phyloP scores from a whole-genome alignment of 2,888 invertebrate genomes.

The Ichneumon xanthorius region DNA sequence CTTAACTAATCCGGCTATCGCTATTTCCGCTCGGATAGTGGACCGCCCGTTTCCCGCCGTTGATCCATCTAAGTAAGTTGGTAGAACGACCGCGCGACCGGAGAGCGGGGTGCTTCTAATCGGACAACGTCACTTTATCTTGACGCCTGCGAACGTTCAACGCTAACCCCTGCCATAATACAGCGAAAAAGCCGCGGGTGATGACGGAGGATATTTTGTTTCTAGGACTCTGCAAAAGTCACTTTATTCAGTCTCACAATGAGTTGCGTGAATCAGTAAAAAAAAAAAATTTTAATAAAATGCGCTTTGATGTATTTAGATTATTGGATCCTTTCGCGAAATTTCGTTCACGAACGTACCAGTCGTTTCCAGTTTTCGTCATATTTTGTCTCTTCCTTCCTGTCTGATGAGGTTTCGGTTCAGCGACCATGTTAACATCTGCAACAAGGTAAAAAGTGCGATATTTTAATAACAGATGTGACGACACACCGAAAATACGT shows the following conservation, averaged over 20 bases:
- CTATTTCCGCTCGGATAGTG: slow-evolving; percentile 68
- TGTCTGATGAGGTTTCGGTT: slow-evolving; percentile 91
- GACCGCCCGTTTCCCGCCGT: background rate
- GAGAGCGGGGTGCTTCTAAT: slow-evolving; percentile 12
- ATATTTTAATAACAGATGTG: background rate
- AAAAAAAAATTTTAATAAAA: no score
- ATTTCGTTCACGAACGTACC: slow-evolving; percentile 85
- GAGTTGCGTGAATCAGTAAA: no score
- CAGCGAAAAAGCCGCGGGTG: background rate
- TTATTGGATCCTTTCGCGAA: background rate
- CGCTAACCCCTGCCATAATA: background rate
- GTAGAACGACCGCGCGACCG: slow-evolving; percentile 17
- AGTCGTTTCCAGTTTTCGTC: slow-evolving; percentile 89
- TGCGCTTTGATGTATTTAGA: background rate
- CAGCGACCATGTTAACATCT: slow-evolving; percentile 92
- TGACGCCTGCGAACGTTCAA: background rate
- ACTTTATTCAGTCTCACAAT: no score
- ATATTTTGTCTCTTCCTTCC: slow-evolving; percentile 89
- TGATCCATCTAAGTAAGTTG: slow-evolving; percentile 46
- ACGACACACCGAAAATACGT: background rate
- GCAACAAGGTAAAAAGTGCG: slow-evolving; percentile 77
- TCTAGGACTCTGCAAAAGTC: no score
- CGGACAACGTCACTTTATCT: slow-evolving; percentile 23
- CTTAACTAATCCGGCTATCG: slow-evolving; percentile 80
- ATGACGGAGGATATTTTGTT: background rate